phyloP scores from a whole-genome alignment of 1,140 invertebrate genomes.

The Cecropterus lyciades region DNA sequence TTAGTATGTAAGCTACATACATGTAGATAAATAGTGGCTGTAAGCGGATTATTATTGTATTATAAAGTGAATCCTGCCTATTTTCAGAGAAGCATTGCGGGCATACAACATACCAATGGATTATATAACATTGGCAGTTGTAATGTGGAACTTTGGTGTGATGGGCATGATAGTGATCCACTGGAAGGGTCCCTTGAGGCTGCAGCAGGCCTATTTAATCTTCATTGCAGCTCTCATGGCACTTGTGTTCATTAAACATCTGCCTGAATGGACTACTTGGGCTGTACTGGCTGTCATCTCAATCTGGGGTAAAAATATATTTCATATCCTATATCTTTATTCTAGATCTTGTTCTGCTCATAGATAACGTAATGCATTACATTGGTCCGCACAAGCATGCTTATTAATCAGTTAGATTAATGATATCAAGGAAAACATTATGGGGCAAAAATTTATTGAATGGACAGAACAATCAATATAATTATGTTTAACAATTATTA shows the following conservation, averaged over 20 bases:
- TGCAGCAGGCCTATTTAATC: constrained; percentile 99
- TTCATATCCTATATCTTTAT: constrained; percentile 18
- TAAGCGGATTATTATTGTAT: too few species aligned
- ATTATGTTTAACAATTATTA: too few species aligned
- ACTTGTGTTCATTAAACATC: constrained; percentile 99
- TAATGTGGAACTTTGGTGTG: constrained; percentile 99
- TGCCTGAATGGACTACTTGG: constrained; percentile 99
- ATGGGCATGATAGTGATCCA: constrained; percentile 99
- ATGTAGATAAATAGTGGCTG: too few species aligned
- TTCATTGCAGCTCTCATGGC: constrained; percentile 99
- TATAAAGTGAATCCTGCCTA: too few species aligned
- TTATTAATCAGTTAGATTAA: too few species aligned
- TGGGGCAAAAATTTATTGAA: too few species aligned
- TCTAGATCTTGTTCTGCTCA: neutral
- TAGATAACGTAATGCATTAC: too few species aligned
- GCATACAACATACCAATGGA: constrained; percentile 99
- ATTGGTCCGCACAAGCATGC: too few species aligned
- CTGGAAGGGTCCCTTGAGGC: constrained; percentile 97
- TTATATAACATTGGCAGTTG: constrained; percentile 93
- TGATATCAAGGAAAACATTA: too few species aligned
- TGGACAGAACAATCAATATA: too few species aligned
- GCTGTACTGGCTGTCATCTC: constrained; percentile 98
- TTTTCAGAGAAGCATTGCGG: constrained; percentile 93
- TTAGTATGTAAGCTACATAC: too few species aligned
- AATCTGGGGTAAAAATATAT: constrained; percentile 95